Percentiles rank a stretch among this genome's conserved stretches.
Evolutionary conservation across 2,888 invertebrate species (phyloP).

Genomic region (Agrilus mali): DNA sequence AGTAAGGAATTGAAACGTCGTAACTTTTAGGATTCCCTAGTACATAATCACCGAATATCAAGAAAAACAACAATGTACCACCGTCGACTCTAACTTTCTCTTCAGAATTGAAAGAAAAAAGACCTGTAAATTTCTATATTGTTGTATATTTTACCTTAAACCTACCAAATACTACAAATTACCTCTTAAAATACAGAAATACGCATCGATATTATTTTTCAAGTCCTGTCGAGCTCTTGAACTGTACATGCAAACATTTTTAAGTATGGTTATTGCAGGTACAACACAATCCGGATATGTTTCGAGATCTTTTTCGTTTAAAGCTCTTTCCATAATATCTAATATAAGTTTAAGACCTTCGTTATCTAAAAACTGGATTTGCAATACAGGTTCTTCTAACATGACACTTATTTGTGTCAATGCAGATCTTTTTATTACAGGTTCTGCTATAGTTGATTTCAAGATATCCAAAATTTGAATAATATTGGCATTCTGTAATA

Average conservation of each 20-base stretch:
- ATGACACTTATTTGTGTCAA: slow-evolving; percentile 55
- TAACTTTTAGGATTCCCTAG: slow-evolving; percentile 26
- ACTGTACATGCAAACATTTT: slow-evolving; percentile 40
- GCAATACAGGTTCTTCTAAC: slow-evolving; percentile 48
- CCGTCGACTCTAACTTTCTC: slow-evolving; percentile 38
- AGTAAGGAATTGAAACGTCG: slow-evolving; percentile 36
- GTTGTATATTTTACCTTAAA: not conserved
- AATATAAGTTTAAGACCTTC: slow-evolving; percentile 41
- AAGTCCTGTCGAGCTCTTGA: slow-evolving; percentile 44
- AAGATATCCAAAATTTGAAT: slow-evolving; percentile 34
- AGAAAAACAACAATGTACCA: slow-evolving; percentile 36
- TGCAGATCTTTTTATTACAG: slow-evolving; percentile 53
- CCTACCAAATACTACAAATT: not conserved
- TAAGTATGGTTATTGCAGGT: slow-evolving; percentile 36
- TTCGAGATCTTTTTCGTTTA: slow-evolving; percentile 33
- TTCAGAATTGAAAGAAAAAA: slow-evolving; percentile 42
- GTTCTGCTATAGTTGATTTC: slow-evolving; percentile 37
- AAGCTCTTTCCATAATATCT: slow-evolving; percentile 35
- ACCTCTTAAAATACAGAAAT: slow-evolving; percentile 38
- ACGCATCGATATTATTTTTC: slow-evolving; percentile 34
- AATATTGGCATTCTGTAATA: slow-evolving; percentile 20
- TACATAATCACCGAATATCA: slow-evolving; percentile 37
- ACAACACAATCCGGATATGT: slow-evolving; percentile 42
- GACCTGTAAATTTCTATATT: slow-evolving; percentile 27
- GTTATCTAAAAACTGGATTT: slow-evolving; percentile 44